Base-by-base conservation (phyloP, 2,888 invertebrate species). In the Tipula unca region DNA sequence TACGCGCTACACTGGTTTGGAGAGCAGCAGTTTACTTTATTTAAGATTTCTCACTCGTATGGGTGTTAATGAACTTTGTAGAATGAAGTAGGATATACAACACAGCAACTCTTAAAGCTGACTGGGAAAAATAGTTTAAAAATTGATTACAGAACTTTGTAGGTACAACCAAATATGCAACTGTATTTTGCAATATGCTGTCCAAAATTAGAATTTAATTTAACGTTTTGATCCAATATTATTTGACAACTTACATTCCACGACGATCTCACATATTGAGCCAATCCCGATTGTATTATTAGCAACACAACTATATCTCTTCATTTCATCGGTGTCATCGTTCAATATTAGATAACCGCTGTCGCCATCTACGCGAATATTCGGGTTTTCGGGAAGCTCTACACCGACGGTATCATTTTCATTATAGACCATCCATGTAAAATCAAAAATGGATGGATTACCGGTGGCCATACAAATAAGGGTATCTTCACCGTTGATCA, bases 291-390 rank as follows among this genome's bases (percentile, higher is more conserved):
- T 95, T 3, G 94, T 92, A 91, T 98, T 98, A 90, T 95, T 96
- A 29, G 96, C 97, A 88, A 93, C 93, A 90, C 98, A 98, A 86
- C 95, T 92, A 90, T 97, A 98, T 3, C 96, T 97, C 86, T 97
- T 93, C 88, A 93, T 92, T 14, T 93, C 93, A 86, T 89, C 89
- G 88, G 90, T 90, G 88, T 93, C 93, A 88, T 94, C 94, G 88
- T 94, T 94, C 87, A 95, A 91, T 36, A 93, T 91, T 87, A 97
- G 93, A 90, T 93, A 92, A 88, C 93, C 93, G 87, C 88, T 89
- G 87, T 90, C 88, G 87, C 87, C 88, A 86, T 87, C 88, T 86
- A 89, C 88, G 85, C 90, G 89, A 86, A 86, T 88, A 87, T 94
- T 93, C 87, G 91, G 89, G 88, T 92, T 91, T 87, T 94, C 93